Evolutionary conservation across 2,797 vertebrate genomes (phyloP).

Genomic region (Poecile montanus): DNA sequence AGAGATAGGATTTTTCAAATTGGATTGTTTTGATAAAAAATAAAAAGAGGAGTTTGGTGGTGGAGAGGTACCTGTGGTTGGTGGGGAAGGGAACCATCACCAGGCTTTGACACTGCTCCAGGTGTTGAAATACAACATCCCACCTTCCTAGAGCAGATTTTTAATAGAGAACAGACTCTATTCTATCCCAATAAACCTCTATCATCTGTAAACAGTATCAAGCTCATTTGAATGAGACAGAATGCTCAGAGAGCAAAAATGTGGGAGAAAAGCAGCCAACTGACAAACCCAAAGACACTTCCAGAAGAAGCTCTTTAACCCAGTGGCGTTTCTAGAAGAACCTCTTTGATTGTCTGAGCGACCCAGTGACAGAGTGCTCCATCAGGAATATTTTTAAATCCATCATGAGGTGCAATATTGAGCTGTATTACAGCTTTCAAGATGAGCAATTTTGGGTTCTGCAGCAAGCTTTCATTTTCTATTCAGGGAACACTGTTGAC

Average conservation of each 20-base stretch:
- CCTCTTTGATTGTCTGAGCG: not conserved
- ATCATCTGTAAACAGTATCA: not conserved
- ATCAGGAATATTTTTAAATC: constrained; percentile 18
- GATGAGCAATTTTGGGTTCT: not conserved
- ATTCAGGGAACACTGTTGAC: constrained; percentile 68
- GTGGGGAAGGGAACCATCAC: not conserved
- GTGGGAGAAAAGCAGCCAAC: not conserved
- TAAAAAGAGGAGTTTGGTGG: not conserved
- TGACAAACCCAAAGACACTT: not conserved
- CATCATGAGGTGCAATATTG: not conserved
- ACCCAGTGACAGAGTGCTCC: not conserved
- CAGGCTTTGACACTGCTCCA: fast-evolving
- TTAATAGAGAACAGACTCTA: not conserved
- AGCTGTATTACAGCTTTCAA: constrained; percentile 21
- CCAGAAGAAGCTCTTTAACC: constrained; percentile 7
- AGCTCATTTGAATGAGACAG: not conserved
- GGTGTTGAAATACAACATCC: not conserved
- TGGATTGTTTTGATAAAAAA: not conserved
- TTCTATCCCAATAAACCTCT: not conserved
- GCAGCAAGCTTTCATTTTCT: constrained; percentile 62
- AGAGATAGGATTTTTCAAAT: not conserved
- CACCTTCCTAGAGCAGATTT: not conserved
- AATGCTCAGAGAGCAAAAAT: not conserved
- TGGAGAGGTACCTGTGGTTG: not conserved
- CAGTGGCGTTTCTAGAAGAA: constrained; percentile 2